phyloP scores from a whole-genome alignment of 2,113 vertebrate genomes.

The Sturnus vulgaris region DNA sequence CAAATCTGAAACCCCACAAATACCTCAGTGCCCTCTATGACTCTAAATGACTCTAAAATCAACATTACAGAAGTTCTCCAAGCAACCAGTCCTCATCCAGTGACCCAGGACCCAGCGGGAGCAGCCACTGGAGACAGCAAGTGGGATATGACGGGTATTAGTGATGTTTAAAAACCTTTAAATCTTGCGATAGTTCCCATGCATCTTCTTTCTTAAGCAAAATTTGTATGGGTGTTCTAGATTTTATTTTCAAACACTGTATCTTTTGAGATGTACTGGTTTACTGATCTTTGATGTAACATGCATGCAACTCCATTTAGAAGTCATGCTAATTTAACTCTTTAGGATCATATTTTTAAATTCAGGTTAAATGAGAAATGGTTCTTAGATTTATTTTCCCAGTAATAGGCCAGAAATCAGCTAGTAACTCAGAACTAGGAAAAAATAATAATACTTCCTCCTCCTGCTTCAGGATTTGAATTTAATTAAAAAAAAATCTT shows the following conservation, averaged over 20 bases:
- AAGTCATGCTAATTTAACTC: not conserved
- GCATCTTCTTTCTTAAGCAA: not conserved
- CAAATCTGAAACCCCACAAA: constrained; percentile 60
- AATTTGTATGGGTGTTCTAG: not conserved
- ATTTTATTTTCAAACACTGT: not conserved
- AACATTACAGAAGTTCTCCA: constrained; percentile 90
- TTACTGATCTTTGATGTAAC: not conserved
- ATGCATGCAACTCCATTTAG: not conserved
- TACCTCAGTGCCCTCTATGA: constrained; percentile 31
- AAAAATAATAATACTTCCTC: not conserved
- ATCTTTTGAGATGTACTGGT: not conserved
- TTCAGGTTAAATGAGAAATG: not conserved
- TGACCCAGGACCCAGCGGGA: constrained; percentile 89
- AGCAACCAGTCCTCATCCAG: constrained; percentile 98
- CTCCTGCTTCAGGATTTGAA: not conserved
- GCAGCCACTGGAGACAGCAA: constrained; percentile 89
- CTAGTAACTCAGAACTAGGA: not conserved
- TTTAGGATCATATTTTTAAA: not conserved
- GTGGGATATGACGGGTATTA: constrained; percentile 88
- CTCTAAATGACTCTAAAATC: constrained; percentile 66
- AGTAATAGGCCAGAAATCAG: not conserved
- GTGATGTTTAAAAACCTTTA: not conserved
- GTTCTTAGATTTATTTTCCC: not conserved
- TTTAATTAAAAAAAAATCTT: not conserved
- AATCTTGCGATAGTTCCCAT: not conserved